Evolutionary conservation across 2,888 invertebrate species (phyloP).

Genomic region (Drosophila longiperda): DNA sequence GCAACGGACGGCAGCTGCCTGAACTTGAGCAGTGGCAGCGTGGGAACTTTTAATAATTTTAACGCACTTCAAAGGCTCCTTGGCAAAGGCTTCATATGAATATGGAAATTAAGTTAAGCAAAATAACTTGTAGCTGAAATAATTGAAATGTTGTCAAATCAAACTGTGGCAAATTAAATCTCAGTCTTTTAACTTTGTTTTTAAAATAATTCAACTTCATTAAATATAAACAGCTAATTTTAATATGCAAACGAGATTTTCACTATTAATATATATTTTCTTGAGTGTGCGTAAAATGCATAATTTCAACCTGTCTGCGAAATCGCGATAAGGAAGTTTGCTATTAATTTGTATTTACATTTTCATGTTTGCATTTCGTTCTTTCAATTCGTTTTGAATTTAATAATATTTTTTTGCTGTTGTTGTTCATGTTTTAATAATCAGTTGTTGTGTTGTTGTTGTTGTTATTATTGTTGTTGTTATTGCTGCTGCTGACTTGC

Average conservation of each 20-base stretch:
- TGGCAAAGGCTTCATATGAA: not conserved
- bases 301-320: constrained; percentile 15
- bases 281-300: constrained; percentile 6
- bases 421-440: constrained; percentile 56
- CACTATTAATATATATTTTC: not conserved
- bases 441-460: constrained; percentile 11
- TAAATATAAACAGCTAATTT: not conserved
- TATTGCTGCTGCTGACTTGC: constrained; percentile 32
- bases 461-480: not conserved
- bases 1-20: constrained; percentile 58
- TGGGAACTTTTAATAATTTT: constrained; percentile 64
- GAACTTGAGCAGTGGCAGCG: constrained; percentile 66
- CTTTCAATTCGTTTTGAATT: not conserved
- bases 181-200: not conserved
- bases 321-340: constrained; percentile 52
- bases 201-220: not conserved
- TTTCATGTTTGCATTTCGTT: constrained; percentile 24
- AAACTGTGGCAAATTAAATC: constrained; percentile 17
- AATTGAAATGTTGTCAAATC: constrained; percentile 71
- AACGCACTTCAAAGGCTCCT: constrained; percentile 47
- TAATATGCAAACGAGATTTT: not conserved
- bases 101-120: constrained; percentile 9
- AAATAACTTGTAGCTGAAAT: constrained; percentile 25
- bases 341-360: constrained; percentile 63
- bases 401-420: not conserved